phyloP scores from a whole-genome alignment of 2,888 invertebrate species.

The Lasius platythorax region DNA sequence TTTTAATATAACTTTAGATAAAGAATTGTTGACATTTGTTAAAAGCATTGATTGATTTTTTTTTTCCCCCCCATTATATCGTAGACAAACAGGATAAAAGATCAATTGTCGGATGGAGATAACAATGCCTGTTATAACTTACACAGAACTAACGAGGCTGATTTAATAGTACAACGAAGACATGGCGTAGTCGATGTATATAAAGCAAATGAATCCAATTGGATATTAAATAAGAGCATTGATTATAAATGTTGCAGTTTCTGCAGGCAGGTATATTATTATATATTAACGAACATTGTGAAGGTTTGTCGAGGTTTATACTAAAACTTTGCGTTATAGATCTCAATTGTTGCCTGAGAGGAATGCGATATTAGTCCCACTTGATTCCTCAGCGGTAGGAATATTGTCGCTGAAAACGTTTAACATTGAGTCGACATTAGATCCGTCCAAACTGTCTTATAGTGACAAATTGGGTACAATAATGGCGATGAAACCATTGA shows the following conservation, averaged over 20 bases:
- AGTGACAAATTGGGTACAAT: conserved; percentile 87
- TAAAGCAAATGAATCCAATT: conserved; percentile 88
- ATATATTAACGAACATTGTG: not conserved
- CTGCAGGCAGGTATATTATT: conserved; percentile 88
- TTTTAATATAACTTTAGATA: too few relatives aligned
- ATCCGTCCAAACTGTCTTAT: conserved; percentile 69
- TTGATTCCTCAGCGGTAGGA: conserved; percentile 88
- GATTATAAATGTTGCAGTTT: conserved; percentile 90
- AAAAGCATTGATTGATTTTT: conserved; percentile 6
- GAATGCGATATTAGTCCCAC: conserved; percentile 89
- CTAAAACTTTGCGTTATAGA: conserved; percentile 66
- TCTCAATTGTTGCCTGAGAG: conserved; percentile 86
- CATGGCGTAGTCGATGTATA: conserved; percentile 91
- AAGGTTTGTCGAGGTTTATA: not conserved
- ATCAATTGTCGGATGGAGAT: conserved; percentile 86
- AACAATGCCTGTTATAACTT: conserved; percentile 89
- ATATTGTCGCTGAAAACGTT: conserved; percentile 87
- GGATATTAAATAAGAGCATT: conserved; percentile 87
- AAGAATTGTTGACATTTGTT: not conserved
- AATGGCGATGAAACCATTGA: conserved; percentile 89
- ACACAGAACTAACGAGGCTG: conserved; percentile 87
- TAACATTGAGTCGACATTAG: conserved; percentile 77
- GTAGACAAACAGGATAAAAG: conserved; percentile 90
- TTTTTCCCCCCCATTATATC: conserved; percentile 77
- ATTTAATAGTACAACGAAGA: conserved; percentile 92